Conservation (phyloP, 2,113 vertebrate species). For the Megaleporinus macrocephalus region DNA sequence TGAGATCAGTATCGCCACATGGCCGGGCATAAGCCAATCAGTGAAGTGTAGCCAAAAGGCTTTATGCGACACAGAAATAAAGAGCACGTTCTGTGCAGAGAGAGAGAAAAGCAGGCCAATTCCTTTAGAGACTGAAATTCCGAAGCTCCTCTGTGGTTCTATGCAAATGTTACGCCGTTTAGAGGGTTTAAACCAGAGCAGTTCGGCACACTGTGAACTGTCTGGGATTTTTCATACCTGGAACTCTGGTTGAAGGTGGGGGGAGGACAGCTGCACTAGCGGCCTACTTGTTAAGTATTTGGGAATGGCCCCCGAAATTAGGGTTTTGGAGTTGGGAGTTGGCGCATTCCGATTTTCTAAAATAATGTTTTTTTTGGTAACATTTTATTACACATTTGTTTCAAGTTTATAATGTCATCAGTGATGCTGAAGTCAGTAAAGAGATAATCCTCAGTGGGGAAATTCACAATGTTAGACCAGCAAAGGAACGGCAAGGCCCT, state of each 20-base stretch:
- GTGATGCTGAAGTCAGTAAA: too few species aligned
- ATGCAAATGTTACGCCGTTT: slow-evolving; percentile 41
- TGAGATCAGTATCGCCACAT: slow-evolving; percentile 17
- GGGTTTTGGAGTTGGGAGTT: not conserved
- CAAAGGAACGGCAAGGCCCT: too few species aligned
- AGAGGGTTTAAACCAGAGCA: slow-evolving; percentile 5
- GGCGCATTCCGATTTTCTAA: too few species aligned
- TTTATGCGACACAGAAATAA: slow-evolving; percentile 39
- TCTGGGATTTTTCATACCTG: not conserved
- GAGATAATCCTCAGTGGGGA: too few species aligned
- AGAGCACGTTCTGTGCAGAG: slow-evolving; percentile 27
- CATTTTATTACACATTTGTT: too few species aligned
- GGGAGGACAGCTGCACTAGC: not conserved
- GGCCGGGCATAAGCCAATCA: slow-evolving; percentile 42
- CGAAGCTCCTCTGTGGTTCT: slow-evolving; percentile 27
- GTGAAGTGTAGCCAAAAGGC: slow-evolving; percentile 40
- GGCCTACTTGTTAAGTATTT: not conserved
- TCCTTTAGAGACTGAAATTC: slow-evolving; percentile 14
- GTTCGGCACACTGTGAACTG: not conserved
- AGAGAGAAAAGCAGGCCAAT: slow-evolving; percentile 46
- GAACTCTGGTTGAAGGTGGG: not conserved
- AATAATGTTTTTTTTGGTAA: too few species aligned
- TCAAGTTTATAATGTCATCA: too few species aligned
- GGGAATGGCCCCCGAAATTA: not conserved
- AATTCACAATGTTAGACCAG: too few species aligned